phyloP scores from a whole-genome alignment of 64 coral and sea anemone genomes.

The Cladopsammia gracilis region DNA sequence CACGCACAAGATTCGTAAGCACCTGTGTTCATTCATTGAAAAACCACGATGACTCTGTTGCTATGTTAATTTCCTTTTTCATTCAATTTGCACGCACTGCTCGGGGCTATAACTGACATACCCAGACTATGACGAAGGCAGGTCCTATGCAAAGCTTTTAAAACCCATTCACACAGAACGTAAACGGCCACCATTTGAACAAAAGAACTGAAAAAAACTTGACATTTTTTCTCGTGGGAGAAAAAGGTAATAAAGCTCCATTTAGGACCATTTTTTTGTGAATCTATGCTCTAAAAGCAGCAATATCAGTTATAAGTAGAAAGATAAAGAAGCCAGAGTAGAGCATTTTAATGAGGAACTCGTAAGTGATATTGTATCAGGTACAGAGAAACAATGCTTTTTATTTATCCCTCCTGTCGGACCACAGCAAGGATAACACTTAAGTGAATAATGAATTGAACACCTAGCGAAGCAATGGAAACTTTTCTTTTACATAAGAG shows the following conservation, averaged over 20 bases:
- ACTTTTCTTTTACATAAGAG: no score
- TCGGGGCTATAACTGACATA: background rate
- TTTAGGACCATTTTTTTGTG: no score
- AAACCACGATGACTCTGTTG: background rate
- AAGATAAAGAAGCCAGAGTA: background rate
- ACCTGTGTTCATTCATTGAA: background rate
- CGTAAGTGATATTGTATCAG: background rate
- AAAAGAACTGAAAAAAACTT: background rate
- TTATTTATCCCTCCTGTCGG: background rate
- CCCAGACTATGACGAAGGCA: background rate
- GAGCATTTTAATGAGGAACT: background rate
- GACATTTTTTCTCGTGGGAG: no score
- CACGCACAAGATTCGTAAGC: background rate
- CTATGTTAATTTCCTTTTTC: background rate
- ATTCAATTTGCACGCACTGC: background rate
- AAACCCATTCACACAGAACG: background rate
- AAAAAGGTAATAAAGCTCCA: no score
- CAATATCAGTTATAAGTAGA: no score
- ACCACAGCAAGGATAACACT: background rate
- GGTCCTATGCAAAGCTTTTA: no score
- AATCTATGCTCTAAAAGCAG: no score
- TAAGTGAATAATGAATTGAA: no score
- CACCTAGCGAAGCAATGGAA: no score
- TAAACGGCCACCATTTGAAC: background rate
- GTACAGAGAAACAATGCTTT: background rate